These are phyloP conservation scores for Papilio polyxenes DNA, from an alignment of 1,140 invertebrate genomes.

Conservation along the genomic window DNA sequence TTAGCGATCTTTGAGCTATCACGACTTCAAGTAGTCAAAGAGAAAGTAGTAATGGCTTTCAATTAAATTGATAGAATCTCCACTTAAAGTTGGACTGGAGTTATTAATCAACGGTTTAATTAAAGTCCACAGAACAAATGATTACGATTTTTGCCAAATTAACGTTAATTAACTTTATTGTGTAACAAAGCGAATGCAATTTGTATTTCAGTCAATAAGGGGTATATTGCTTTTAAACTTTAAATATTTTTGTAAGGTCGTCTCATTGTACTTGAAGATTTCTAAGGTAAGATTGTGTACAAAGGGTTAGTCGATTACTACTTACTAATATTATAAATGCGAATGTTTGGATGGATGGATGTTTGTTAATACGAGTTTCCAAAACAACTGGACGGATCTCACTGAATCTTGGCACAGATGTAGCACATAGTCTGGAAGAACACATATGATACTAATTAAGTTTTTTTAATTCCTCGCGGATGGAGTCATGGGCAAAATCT, in stretches of 20 bases:
- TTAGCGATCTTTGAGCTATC: neutral
- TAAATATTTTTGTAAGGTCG: neutral
- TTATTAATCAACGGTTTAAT: constrained; percentile 21
- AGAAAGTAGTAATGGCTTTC: constrained; percentile 8
- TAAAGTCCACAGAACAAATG: constrained; percentile 20
- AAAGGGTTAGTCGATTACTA: neutral
- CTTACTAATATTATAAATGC: too few species aligned
- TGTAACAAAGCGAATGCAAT: constrained; percentile 13
- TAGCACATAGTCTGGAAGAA: too few species aligned
- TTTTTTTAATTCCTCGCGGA: too few species aligned
- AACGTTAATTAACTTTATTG: constrained; percentile 21
- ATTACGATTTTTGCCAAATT: constrained; percentile 24
- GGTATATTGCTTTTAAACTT: neutral
- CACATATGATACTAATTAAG: too few species aligned
- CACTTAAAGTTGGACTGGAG: constrained; percentile 19
- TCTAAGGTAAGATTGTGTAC: neutral
- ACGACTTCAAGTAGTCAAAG: constrained; percentile 1
- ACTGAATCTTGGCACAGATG: too few species aligned
- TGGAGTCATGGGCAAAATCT: too few species aligned
- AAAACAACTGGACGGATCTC: too few species aligned
- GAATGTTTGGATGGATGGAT: too few species aligned
- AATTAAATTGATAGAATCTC: constrained; percentile 23
- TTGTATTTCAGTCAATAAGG: neutral
- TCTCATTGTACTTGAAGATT: neutral
- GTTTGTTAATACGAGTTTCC: too few species aligned